Evolutionary conservation across 1,140 invertebrate species (phyloP).

Genomic region (Drosophila sp.): DNA sequence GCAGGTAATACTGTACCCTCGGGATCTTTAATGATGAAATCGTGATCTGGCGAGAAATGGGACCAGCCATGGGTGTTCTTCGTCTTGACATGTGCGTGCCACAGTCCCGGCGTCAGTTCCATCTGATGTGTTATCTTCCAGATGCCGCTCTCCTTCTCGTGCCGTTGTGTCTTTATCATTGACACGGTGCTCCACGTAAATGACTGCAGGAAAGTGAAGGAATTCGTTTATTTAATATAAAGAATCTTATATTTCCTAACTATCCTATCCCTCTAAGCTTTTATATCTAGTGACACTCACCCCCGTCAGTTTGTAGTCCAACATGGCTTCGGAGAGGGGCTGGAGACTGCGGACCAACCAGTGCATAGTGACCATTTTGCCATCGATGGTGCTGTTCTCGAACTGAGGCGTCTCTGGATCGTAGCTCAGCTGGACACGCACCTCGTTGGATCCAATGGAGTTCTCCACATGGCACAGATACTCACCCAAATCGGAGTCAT

Average conservation of each 20-base stretch:
- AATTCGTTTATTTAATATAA: neutral
- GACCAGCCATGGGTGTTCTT: constrained; percentile 83
- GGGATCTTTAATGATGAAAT: constrained; percentile 56
- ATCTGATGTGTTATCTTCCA: constrained; percentile 83
- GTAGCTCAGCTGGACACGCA: constrained; percentile 66
- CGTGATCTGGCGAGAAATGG: constrained; percentile 69
- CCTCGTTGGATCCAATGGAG: constrained; percentile 62
- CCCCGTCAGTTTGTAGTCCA: constrained; percentile 73
- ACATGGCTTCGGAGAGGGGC: constrained; percentile 73
- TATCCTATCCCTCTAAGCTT: too few species aligned
- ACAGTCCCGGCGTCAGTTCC: constrained; percentile 70
- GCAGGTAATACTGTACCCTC: constrained; percentile 37
- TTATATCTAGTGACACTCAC: constrained; percentile 59
- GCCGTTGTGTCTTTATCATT: constrained; percentile 73
- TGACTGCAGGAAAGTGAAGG: constrained; percentile 42
- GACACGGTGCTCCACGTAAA: constrained; percentile 79
- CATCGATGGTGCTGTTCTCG: constrained; percentile 62
- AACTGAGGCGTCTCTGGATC: constrained; percentile 78
- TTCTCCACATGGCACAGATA: constrained; percentile 78
- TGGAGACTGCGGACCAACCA: constrained; percentile 81
- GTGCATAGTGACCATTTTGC: constrained; percentile 67
- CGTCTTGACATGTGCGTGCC: constrained; percentile 77
- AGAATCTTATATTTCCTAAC: too few species aligned
- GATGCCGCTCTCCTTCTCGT: constrained; percentile 65
- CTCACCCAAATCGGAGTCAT: constrained; percentile 66